Conservation (phyloP, 1,140 invertebrate genomes). For the Aphidius gifuensis region DNA sequence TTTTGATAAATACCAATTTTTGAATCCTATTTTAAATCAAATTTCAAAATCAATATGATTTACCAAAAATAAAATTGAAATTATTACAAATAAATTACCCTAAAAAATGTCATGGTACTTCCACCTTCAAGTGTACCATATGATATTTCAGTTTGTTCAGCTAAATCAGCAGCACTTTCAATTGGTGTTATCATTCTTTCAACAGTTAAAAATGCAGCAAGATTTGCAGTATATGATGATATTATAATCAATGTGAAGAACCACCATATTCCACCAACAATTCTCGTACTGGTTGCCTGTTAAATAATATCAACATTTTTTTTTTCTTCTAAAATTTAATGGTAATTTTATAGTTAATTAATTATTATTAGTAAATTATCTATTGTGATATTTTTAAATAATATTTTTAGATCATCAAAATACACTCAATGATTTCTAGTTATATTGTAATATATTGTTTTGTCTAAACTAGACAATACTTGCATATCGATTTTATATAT, state of each 20-base stretch:
- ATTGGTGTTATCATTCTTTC: conserved; percentile 96
- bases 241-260: conserved; percentile 99
- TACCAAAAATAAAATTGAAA: not conserved
- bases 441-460: too few species aligned
- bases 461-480: too few species aligned
- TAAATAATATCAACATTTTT: conserved; percentile 32
- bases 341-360: not conserved
- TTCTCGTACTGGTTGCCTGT: conserved; percentile 88
- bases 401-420: too few species aligned
- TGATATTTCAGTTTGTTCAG: conserved; percentile 88
- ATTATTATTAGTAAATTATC: not conserved
- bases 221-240: conserved; percentile 95
- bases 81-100: conserved; percentile 60
- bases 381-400: too few species aligned
- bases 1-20: conserved; percentile 94
- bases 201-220: conserved; percentile 94
- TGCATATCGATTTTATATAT: too few species aligned
- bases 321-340: not conserved
- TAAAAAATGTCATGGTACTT: conserved; percentile 96
- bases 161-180: conserved; percentile 90
- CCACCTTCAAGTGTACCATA: conserved; percentile 92
- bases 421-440: too few species aligned
- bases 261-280: conserved; percentile 97
- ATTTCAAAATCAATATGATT: not conserved
- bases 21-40: conserved; percentile 70